Percentiles rank a stretch among this genome's conserved stretches.
phyloP scores from a whole-genome alignment of 2,113 vertebrate species.

The Sarotherodon lohbergeri region DNA sequence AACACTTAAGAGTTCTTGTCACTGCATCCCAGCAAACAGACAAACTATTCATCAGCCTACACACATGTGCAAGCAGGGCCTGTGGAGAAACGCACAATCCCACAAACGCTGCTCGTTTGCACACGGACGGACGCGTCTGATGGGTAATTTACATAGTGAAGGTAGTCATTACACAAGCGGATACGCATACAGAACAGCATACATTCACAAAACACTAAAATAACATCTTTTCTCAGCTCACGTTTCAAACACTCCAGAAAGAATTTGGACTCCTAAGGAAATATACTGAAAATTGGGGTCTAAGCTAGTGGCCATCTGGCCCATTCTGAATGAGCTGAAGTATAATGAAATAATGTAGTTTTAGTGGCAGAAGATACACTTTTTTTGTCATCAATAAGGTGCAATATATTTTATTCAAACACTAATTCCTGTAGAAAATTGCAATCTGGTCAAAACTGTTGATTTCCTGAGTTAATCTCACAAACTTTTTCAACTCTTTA shows the following conservation, averaged over 20 bases:
- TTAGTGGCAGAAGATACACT: background rate
- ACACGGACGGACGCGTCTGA: slow-evolving; percentile 13
- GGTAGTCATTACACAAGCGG: slow-evolving; percentile 46
- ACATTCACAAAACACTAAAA: slow-evolving; percentile 18
- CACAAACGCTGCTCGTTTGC: slow-evolving; percentile 32
- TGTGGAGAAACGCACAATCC: slow-evolving; percentile 25
- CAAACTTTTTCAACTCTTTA: background rate
- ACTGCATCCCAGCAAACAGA: slow-evolving; percentile 59
- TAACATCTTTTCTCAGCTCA: background rate
- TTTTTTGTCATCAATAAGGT: background rate
- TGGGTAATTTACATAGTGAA: slow-evolving; percentile 56
- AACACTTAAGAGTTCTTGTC: slow-evolving; percentile 63
- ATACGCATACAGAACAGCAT: slow-evolving; percentile 11
- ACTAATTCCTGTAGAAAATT: background rate
- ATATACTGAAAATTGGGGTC: background rate
- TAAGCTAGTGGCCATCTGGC: background rate
- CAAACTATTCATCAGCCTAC: slow-evolving; percentile 59
- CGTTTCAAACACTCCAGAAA: background rate
- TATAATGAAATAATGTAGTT: background rate
- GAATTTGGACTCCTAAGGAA: background rate
- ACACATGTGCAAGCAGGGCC: slow-evolving; percentile 51
- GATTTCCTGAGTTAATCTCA: background rate
- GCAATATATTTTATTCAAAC: background rate
- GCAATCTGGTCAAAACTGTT: background rate
- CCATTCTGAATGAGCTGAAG: background rate